phyloP scores from a whole-genome alignment of 1,140 invertebrate species.

The Samia ricini region DNA sequence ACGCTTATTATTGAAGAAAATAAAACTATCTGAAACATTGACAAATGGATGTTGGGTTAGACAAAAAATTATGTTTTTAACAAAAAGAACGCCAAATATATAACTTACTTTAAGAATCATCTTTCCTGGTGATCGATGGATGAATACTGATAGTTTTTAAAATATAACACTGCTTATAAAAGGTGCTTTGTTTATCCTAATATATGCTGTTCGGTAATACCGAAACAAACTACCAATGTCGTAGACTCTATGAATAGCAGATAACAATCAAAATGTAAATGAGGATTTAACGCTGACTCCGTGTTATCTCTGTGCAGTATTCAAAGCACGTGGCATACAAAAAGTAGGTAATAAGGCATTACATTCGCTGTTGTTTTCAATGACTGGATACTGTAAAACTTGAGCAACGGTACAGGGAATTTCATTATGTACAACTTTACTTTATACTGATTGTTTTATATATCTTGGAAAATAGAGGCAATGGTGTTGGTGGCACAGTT shows the following conservation, averaged over 20 bases:
- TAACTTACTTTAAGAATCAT: conserved; percentile 70
- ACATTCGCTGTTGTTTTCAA: conserved; percentile 46
- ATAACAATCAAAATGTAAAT: conserved; percentile 74
- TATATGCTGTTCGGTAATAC: conserved; percentile 70
- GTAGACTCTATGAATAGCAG: conserved; percentile 61
- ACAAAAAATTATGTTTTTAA: conserved; percentile 16
- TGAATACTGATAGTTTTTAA: conserved; percentile 64
- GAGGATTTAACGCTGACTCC: conserved; percentile 51
- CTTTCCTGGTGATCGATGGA: conserved; percentile 55
- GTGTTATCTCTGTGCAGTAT: conserved; percentile 50
- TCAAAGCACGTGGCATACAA: conserved; percentile 57
- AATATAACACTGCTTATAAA: conserved; percentile 59
- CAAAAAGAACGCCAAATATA: conserved; percentile 5
- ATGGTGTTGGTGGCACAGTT: background rate
- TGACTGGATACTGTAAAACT: conserved; percentile 38
- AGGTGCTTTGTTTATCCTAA: conserved; percentile 56
- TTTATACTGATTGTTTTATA: background rate
- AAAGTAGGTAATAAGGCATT: conserved; percentile 45
- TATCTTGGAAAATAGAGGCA: background rate
- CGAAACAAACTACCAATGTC: conserved; percentile 75
- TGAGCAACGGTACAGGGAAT: conserved; percentile 44
- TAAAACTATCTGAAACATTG: conserved; percentile 39
- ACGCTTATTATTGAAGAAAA: conserved; percentile 25
- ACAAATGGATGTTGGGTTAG: background rate
- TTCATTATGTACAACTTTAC: conserved; percentile 6